Conservation (phyloP, 1,140 invertebrate genomes). For the Bombus picipes region DNA sequence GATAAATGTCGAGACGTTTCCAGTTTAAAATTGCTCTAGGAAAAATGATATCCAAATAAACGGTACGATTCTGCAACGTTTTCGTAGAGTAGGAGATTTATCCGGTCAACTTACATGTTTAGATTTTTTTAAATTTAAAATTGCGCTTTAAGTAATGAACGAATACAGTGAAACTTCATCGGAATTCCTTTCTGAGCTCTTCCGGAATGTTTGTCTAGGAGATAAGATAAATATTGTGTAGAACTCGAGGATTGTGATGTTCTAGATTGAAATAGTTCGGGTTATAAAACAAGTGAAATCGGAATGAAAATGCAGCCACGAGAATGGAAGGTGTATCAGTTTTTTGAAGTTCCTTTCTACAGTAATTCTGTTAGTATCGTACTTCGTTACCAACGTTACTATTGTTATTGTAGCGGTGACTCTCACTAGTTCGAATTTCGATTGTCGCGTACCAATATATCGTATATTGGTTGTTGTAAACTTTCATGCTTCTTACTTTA, state of each 20-base stretch:
- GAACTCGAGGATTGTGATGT: not conserved
- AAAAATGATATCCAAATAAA: too few relatives aligned
- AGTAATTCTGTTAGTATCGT: not conserved
- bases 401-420: not conserved
- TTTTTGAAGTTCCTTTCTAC: not conserved
- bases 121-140: too few relatives aligned
- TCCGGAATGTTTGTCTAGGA: too few relatives aligned
- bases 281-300: not conserved
- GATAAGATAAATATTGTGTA: not conserved
- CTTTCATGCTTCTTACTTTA: not conserved
- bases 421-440: not conserved
- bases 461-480: not conserved
- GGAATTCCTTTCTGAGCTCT: not conserved
- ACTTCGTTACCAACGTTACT: not conserved
- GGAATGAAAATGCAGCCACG: not conserved
- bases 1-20: too few relatives aligned
- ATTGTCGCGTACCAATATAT: not conserved
- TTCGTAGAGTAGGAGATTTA: too few relatives aligned
- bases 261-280: not conserved
- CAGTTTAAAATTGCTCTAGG: too few relatives aligned
- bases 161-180: too few relatives aligned
- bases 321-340: not conserved
- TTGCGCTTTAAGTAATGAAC: too few relatives aligned
- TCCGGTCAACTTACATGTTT: too few relatives aligned
- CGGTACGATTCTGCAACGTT: too few relatives aligned